Conservation (phyloP, 2,888 invertebrate species). For the Synanthedon myopaeformis region DNA sequence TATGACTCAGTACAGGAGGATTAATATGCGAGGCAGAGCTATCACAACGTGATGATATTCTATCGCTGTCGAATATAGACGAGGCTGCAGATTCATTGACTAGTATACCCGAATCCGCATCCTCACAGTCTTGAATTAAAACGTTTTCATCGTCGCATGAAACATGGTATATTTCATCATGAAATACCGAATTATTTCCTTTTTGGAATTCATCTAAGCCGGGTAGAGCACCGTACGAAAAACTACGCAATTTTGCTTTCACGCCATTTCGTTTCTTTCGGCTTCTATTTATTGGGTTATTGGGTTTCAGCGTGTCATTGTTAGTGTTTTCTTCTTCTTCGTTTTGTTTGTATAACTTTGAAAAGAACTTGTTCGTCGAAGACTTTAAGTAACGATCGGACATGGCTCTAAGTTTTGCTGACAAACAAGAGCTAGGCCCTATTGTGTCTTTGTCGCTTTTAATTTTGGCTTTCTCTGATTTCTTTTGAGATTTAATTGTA, state of each 20-base stretch:
- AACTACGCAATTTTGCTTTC: conserved; percentile 74
- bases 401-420: conserved; percentile 78
- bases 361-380: conserved; percentile 76
- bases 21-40: conserved; percentile 62
- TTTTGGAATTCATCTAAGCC: conserved; percentile 78
- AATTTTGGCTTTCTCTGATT: conserved; percentile 61
- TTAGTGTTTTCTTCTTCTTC: conserved; percentile 28
- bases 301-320: conserved; percentile 39
- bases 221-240: conserved; percentile 80
- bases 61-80: conserved; percentile 72
- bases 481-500: conserved; percentile 46
- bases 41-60: conserved; percentile 64
- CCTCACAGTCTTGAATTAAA: conserved; percentile 73
- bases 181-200: conserved; percentile 72
- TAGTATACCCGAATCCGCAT: conserved; percentile 81
- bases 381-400: conserved; percentile 79
- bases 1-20: conserved; percentile 46
- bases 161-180: conserved; percentile 67
- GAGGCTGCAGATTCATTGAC: conserved; percentile 79
- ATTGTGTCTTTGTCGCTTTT: conserved; percentile 60
- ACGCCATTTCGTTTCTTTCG: conserved; percentile 54
- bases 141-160: conserved; percentile 67
- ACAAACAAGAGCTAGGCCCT: conserved; percentile 73
- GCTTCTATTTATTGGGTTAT: conserved; percentile 37
- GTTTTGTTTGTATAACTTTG: conserved; percentile 73